Evolutionary conservation across 1,140 invertebrate species (phyloP), one percentile per base, ranked within the genome.

Genomic region (Anoplophora glabripennis): DNA sequence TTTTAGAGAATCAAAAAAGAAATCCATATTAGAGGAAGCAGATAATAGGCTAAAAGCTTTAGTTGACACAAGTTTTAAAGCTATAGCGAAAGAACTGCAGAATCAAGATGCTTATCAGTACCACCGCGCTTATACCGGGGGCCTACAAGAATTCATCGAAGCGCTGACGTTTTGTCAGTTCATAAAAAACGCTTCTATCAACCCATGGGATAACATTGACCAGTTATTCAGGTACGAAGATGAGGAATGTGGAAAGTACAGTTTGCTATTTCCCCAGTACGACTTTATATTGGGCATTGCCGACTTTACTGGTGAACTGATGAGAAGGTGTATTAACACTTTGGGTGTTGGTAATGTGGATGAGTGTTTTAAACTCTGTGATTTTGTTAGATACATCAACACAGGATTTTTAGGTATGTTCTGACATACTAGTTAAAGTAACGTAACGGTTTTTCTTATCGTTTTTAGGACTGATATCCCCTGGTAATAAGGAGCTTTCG

Each of bases 111-210:
- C 82, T 0, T 90, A 89, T 70, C 83, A 89, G 62, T 94, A 88
- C 70, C 73, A 87, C 0, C 75, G 83, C 60, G 90, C 91, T 14
- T 92, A 89, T 60, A 87, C 87, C 36, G 71, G 78, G 61, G 92
- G 92, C 9, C 73, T 95, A 11, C 92, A 96, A 71, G 93, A 96
- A 77, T 94, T 88, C 63, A 81, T 94, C 54, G 93, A 96, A 78
- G 93, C 93, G 0, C 76, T 86, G 12, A 87, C 88, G 7, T 92
- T 91, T 66, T 86, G 84, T 60, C 80, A 87, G 52, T 93, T 85
- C 68, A 66, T 91, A 63, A 76, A 66, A 41, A 72, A 71, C 62
- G 73, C 69, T 58, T 78, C 38, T 53, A 78, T 77, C 60, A 65
- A 69, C 55, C 57, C 79, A 47, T 81, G 80, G 72, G 66, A 63